Evolutionary conservation across 2,888 invertebrate genomes (phyloP).

Genomic region (Cryptus armator): DNA sequence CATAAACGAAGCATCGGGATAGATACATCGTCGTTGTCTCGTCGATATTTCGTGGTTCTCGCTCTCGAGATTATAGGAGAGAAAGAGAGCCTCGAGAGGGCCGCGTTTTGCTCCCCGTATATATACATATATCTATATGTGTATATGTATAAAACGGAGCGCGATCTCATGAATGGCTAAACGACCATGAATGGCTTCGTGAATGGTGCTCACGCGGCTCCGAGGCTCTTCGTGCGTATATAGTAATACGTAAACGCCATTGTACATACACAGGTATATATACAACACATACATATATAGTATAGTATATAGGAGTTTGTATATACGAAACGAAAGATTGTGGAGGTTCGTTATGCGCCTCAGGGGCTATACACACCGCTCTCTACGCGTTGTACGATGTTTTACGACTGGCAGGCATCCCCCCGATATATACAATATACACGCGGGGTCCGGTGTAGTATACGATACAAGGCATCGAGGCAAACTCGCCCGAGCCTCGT

Average conservation of each 20-base stretch:
- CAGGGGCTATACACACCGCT: conserved; percentile 51
- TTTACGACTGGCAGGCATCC: conserved; percentile 58
- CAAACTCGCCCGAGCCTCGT: conserved; percentile 11
- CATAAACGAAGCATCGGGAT: not conserved
- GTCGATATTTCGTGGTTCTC: conserved; percentile 52
- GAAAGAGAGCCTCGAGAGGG: conserved; percentile 7
- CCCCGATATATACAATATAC: conserved; percentile 18
- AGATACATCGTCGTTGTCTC: conserved; percentile 35
- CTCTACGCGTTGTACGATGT: conserved; percentile 40
- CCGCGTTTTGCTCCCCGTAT: not conserved
- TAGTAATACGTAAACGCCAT: conserved; percentile 40
- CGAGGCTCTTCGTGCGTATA: conserved; percentile 25
- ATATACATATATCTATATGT: conserved; percentile 3
- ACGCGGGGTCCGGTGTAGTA: conserved; percentile 3
- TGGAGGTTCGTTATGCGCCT: conserved; percentile 61
- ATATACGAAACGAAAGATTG: conserved; percentile 44
- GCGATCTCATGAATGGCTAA: conserved; percentile 66
- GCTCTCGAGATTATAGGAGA: too few species aligned
- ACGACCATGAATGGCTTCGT: conserved; percentile 66
- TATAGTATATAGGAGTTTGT: not conserved
- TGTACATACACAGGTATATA: conserved; percentile 14
- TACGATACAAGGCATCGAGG: conserved; percentile 45
- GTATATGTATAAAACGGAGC: conserved; percentile 21
- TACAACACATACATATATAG: conserved; percentile 2
- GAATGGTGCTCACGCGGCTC: conserved; percentile 57